Percentiles rank a stretch among this genome's conserved stretches.
Evolutionary conservation across 2,113 vertebrate genomes (phyloP).

Genomic region (Colistium nudipinnis): DNA sequence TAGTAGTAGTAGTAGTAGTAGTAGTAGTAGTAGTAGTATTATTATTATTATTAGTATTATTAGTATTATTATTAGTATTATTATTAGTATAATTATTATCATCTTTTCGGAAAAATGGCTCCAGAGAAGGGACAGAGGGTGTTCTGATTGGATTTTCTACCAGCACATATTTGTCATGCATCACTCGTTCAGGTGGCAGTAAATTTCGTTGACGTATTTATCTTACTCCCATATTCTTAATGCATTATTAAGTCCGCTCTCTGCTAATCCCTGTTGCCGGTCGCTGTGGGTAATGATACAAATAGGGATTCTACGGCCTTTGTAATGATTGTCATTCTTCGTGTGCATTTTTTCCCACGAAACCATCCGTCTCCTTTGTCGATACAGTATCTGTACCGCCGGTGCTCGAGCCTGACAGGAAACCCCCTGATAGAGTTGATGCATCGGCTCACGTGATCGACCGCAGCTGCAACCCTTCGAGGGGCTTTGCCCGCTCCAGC

Average conservation of each 20-base stretch:
- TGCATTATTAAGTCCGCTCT: neutral
- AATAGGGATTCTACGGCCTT: neutral
- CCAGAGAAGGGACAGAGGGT: neutral
- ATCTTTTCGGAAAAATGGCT: too few species aligned
- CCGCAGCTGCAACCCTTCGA: constrained; percentile 26
- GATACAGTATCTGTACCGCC: constrained; percentile 10
- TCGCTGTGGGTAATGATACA: neutral
- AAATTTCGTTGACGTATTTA: neutral
- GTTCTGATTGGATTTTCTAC: constrained; percentile 17
- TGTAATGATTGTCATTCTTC: constrained; percentile 13
- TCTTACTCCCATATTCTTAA: neutral
- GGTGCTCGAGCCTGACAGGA: constrained; percentile 5
- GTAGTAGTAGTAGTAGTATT: too few species aligned
- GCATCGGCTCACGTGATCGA: constrained; percentile 18
- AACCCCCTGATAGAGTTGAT: constrained; percentile 19
- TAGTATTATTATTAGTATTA: too few species aligned
- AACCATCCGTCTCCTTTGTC: neutral
- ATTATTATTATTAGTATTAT: too few species aligned
- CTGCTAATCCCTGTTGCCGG: neutral
- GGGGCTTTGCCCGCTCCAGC: neutral
- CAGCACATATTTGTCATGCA: constrained; percentile 7
- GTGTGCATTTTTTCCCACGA: constrained; percentile 19
- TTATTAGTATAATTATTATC: too few species aligned
- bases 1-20: too few species aligned
- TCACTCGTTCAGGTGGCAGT: neutral